These are phyloP conservation scores for Ceratosolen solmsi DNA, from an alignment of 1,140 invertebrate genomes.

Conservation along the genomic window DNA sequence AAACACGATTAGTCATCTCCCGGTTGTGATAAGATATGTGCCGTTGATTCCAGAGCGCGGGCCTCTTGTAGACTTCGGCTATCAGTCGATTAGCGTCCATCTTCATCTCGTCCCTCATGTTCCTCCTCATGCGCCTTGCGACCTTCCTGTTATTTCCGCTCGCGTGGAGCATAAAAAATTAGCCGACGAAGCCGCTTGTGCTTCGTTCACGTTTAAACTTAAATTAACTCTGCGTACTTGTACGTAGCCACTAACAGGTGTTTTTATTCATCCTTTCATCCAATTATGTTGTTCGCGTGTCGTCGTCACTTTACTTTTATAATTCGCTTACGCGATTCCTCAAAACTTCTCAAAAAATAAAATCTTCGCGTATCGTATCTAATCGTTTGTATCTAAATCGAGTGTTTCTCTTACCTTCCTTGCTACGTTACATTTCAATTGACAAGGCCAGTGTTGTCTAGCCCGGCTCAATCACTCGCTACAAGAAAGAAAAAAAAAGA, in stretches of 20 bases:
- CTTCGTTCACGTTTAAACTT: neutral
- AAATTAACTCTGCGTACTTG: neutral
- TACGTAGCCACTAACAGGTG: constrained; percentile 24
- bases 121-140: constrained; percentile 33
- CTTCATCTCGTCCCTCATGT: constrained; percentile 66
- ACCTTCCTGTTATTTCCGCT: constrained; percentile 56
- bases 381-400: neutral
- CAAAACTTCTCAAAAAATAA: too few species aligned
- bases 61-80: constrained; percentile 69
- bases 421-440: too few species aligned
- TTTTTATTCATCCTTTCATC: constrained; percentile 46
- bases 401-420: too few species aligned
- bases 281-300: constrained; percentile 56
- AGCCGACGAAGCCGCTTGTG: neutral
- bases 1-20: constrained; percentile 68
- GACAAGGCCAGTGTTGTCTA: too few species aligned
- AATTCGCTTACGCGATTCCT: constrained; percentile 51
- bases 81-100: constrained; percentile 71
- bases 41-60: constrained; percentile 70
- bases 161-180: constrained; percentile 57
- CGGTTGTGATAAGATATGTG: constrained; percentile 71
- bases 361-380: too few species aligned
- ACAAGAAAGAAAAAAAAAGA: too few species aligned
- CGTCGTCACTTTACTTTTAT: constrained; percentile 41
- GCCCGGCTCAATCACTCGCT: too few species aligned